A percentile compares a stretch with the other conserved stretches of the same genome.
Conservation (phyloP, 2,797 vertebrate genomes). For the Acrossocheilus fasciatus region DNA sequence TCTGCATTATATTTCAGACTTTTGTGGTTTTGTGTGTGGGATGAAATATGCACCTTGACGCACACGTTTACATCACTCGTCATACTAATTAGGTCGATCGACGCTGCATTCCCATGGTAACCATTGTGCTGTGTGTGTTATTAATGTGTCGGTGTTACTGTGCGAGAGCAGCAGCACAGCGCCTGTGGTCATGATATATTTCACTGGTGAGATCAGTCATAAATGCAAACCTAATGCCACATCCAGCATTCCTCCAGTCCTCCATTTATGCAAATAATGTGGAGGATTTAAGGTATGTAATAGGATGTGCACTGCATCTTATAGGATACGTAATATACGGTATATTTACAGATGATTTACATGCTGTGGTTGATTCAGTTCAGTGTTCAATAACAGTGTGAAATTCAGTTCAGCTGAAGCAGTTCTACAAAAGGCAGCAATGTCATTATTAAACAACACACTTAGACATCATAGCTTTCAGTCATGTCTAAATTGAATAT, state of each 20-base stretch:
- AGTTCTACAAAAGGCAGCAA: background rate
- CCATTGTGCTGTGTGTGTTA: conserved; percentile 61
- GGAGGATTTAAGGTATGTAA: background rate
- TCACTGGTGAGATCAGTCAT: conserved; percentile 57
- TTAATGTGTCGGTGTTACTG: conserved; percentile 29
- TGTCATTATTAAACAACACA: background rate
- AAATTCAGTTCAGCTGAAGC: background rate
- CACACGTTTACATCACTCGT: conserved; percentile 61
- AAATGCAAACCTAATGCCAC: conserved; percentile 52
- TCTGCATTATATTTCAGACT: background rate
- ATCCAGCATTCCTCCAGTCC: conserved; percentile 2
- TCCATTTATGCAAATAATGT: background rate
- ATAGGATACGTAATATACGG: background rate
- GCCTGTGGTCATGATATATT: conserved; percentile 67
- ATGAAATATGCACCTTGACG: background rate
- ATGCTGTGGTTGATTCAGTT: background rate
- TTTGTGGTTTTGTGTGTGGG: conserved; percentile 24
- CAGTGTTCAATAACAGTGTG: background rate
- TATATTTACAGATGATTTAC: background rate
- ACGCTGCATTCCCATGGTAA: conserved; percentile 79
- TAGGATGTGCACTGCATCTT: background rate
- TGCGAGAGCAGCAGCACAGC: conserved; percentile 52
- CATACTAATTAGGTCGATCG: conserved; percentile 79
- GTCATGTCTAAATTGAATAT: background rate
- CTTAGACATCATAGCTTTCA: background rate